These are phyloP conservation scores for Cistogaster globosa DNA, from an alignment of 2,888 invertebrate species.

Conservation along the genomic window DNA sequence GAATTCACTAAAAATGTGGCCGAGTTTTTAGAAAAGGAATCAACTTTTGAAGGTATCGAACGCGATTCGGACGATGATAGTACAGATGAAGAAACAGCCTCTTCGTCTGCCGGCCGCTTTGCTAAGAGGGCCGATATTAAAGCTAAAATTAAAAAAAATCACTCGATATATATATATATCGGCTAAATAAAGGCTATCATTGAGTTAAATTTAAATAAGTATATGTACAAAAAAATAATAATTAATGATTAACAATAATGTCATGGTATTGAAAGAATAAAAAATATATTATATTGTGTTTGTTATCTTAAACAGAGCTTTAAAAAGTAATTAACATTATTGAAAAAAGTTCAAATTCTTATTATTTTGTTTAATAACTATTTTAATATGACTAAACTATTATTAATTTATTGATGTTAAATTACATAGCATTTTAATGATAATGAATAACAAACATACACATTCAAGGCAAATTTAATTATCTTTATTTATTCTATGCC, in stretches of 20 bases:
- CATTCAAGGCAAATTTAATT: too few relatives aligned
- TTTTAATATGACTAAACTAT: too few relatives aligned
- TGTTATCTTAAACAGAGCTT: too few relatives aligned
- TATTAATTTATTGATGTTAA: too few relatives aligned
- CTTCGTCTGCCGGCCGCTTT: constrained; percentile 71
- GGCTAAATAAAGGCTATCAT: constrained; percentile 81
- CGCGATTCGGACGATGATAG: constrained; percentile 75
- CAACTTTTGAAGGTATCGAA: constrained; percentile 89
- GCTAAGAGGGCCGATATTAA: constrained; percentile 73
- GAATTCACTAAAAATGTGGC: constrained; percentile 85
- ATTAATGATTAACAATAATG: constrained; percentile 28
- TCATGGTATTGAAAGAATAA: constrained; percentile 43
- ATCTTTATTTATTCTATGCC: too few relatives aligned
- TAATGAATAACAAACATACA: too few relatives aligned
- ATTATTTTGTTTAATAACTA: too few relatives aligned
- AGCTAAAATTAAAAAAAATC: constrained; percentile 82
- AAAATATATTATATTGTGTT: constrained; percentile 28
- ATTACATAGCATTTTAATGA: too few relatives aligned
- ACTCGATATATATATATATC: too few relatives aligned
- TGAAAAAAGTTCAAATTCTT: too few relatives aligned
- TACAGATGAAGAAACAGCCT: constrained; percentile 76
- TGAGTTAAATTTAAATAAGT: constrained; percentile 81
- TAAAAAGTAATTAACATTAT: too few relatives aligned
- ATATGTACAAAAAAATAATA: constrained; percentile 34
- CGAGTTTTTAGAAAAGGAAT: constrained; percentile 88